Evolutionary conservation across 2,888 invertebrate species (phyloP).

Genomic region (Pteria penguin): DNA sequence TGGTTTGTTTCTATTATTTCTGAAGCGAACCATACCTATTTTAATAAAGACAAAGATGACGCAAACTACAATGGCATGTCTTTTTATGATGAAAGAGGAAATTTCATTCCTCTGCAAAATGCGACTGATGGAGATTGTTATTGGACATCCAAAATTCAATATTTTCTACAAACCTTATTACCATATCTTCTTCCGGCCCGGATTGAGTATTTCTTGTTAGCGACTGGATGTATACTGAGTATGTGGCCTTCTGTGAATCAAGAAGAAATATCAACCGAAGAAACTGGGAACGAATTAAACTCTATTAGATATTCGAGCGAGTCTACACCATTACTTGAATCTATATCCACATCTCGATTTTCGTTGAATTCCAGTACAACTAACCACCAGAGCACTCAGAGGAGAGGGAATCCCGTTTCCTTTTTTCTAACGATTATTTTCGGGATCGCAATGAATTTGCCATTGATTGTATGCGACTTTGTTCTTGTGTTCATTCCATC

Average conservation of each 20-base stretch:
- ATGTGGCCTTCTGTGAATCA: constrained; percentile 20
- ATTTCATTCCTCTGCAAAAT: too few species aligned
- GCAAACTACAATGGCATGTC: too few species aligned
- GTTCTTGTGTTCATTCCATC: too few species aligned
- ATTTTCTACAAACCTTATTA: neutral
- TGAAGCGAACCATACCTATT: too few species aligned
- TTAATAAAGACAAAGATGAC: too few species aligned
- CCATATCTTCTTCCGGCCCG: constrained; percentile 3
- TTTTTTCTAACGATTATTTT: constrained; percentile 8
- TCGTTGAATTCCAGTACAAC: too few species aligned
- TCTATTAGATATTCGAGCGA: too few species aligned
- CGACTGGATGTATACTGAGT: constrained; percentile 12
- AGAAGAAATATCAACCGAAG: neutral
- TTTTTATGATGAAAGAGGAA: too few species aligned
- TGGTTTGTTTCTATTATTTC: constrained; percentile 8
- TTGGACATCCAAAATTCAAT: neutral
- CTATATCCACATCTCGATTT: too few species aligned
- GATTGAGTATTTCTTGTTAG: constrained; percentile 5
- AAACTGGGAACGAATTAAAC: neutral
- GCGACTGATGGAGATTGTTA: too few species aligned
- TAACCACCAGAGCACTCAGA: too few species aligned
- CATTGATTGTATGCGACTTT: constrained; percentile 2
- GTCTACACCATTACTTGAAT: too few species aligned
- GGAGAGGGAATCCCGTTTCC: constrained; percentile 4
- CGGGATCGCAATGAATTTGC: constrained; percentile 2